Evolutionary conservation across 2,888 invertebrate species (phyloP).

Genomic region (Tribolium freemani): DNA sequence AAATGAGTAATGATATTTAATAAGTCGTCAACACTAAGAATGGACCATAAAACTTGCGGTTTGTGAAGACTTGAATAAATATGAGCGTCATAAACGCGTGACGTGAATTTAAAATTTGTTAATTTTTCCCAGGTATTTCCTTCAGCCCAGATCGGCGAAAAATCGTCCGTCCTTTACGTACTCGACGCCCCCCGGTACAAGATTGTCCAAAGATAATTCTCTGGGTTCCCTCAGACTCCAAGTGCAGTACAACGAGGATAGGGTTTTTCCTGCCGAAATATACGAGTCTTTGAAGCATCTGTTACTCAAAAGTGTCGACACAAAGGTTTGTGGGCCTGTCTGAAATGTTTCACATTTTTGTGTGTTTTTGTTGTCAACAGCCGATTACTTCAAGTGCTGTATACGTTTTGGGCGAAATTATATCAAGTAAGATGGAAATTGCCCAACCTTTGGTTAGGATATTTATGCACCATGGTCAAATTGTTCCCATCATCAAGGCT

Average conservation of each 20-base stretch:
- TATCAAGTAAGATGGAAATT: constrained; percentile 88
- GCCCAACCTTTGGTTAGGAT: constrained; percentile 90
- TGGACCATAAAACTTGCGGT: constrained; percentile 21
- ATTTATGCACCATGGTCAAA: constrained; percentile 87
- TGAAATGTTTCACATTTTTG: constrained; percentile 7
- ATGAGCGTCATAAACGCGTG: constrained; percentile 12
- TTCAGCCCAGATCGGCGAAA: constrained; percentile 79
- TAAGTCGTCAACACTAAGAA: constrained; percentile 6
- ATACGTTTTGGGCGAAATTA: constrained; percentile 88
- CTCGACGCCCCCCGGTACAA: constrained; percentile 82
- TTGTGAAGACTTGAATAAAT: background rate
- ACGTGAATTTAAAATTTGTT: constrained; percentile 2
- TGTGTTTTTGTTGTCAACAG: constrained; percentile 63
- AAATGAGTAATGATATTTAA: constrained; percentile 21
- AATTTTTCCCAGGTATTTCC: constrained; percentile 76
- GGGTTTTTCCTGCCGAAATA: constrained; percentile 87
- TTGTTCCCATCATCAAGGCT: constrained; percentile 86
- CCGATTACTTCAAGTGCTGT: constrained; percentile 86
- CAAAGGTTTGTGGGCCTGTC: constrained; percentile 60
- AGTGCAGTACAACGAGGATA: constrained; percentile 90
- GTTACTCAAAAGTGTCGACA: constrained; percentile 79
- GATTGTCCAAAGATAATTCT: constrained; percentile 76
- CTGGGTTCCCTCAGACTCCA: constrained; percentile 88
- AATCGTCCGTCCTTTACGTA: constrained; percentile 74
- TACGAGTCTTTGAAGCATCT: constrained; percentile 85